Base-by-base conservation (phyloP, 2,888 invertebrate species). In the Tholera decimalis region DNA sequence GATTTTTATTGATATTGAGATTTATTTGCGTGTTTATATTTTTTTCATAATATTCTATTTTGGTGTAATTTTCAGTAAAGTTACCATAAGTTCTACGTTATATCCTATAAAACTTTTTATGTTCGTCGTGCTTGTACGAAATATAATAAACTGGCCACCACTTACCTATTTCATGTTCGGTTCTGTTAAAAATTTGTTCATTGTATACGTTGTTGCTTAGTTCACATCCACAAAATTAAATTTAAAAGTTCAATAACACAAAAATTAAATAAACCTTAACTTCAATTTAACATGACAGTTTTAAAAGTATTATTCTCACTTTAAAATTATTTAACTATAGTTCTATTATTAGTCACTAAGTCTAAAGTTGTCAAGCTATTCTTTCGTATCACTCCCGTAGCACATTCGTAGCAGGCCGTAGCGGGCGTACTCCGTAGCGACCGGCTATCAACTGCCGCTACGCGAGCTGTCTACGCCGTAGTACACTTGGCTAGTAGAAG, bases 371-470 rank as follows among this genome's bases (percentile, higher is more conserved):
- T 26, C 11, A 57, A 53, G 49, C 18, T 62, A 56, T 67, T 74
- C 44, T 67, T 68, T 80, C 82, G 83, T 70, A 78, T 75, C 75
- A 79, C 66, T 74, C 72, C 79, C 83, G 85, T 85, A 85, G 80
- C 77, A 74, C 80, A 77, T 84, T 77, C 81, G 65, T 56, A 60
- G 65, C 73, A 61, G 60, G 60, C 44, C 84, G 88, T 87, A 86
- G 89, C 93, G 91, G 78, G 88, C 83, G 87, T 77, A 59, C 87
- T 79, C 82, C 88, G 89, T 89, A 91, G 88, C 91, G 84, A 73
- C 83, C 82, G 84, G 83, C 85, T 86, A 84, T 86, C 88, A 88
- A 93, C 93, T 93, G 91, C 77, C 89, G 91, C 89, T 91, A 90
- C 89, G 88, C 89, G 88, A 76, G 68, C 73, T 54, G 73, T 79